phyloP scores from a whole-genome alignment of 2,888 invertebrate genomes.

The Erebia epiphron region DNA sequence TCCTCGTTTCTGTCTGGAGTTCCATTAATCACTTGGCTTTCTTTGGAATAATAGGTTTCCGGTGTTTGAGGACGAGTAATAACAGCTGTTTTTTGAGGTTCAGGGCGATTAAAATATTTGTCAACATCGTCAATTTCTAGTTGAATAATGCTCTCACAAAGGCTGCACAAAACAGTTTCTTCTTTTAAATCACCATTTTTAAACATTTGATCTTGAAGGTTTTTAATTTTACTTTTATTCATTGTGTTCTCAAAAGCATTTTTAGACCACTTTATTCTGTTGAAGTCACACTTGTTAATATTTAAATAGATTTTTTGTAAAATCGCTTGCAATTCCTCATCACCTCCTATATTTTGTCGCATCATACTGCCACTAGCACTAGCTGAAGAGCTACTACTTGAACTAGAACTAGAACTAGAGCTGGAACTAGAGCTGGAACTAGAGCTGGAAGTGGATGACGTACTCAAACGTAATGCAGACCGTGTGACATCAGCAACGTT shows the following conservation, averaged over 20 bases:
- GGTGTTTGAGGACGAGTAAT: background rate
- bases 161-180: constrained; percentile 50
- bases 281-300: background rate
- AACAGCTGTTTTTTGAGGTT: background rate
- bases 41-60: background rate
- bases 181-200: constrained; percentile 45
- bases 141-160: constrained; percentile 46
- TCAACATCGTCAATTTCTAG: constrained; percentile 11
- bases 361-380: background rate
- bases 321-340: background rate
- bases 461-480: constrained; percentile 15
- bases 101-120: background rate
- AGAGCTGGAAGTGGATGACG: constrained; percentile 24
- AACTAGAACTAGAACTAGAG: constrained; percentile 14
- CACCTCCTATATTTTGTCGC: background rate
- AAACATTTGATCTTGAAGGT: constrained; percentile 48
- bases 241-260: background rate
- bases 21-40: background rate
- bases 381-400: background rate
- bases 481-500: background rate
- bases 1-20: background rate
- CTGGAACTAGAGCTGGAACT: constrained; percentile 17
- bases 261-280: background rate
- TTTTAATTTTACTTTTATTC: constrained; percentile 31
- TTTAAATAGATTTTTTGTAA: background rate